phyloP scores from a whole-genome alignment of 2,113 vertebrate genomes.

The Toxostoma redivivum region DNA sequence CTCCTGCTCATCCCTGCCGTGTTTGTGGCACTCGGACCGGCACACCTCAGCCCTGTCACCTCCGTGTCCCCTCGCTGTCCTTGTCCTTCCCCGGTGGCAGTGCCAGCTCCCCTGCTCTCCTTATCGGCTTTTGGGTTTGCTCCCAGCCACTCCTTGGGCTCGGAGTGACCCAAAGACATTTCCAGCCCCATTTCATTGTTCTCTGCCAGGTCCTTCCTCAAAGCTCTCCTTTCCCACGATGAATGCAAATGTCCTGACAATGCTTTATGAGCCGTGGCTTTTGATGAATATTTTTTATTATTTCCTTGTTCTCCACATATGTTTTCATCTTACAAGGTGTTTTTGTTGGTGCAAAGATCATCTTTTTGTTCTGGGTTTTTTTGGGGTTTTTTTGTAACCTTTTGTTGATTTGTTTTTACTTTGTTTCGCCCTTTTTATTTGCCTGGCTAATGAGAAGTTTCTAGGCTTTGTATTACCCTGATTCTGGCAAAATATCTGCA shows the following conservation, averaged over 20 bases:
- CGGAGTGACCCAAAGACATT: neutral
- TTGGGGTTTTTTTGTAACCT: neutral
- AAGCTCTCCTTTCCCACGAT: neutral
- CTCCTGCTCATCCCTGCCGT: accelerated
- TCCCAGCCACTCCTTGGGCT: neutral
- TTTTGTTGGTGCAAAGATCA: neutral
- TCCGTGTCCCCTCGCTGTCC: neutral
- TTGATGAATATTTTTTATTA: neutral
- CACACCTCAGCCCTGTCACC: neutral
- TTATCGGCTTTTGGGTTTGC: neutral
- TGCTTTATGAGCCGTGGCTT: neutral
- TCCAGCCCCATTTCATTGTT: neutral
- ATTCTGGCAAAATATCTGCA: neutral
- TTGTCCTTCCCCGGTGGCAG: neutral
- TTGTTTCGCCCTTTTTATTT: neutral
- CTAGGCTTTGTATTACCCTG: neutral
- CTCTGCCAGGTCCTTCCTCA: neutral
- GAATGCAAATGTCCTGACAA: neutral
- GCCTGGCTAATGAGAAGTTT: neutral
- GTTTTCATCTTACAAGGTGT: neutral
- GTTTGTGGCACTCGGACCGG: neutral
- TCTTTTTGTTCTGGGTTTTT: neutral
- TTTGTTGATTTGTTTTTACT: neutral
- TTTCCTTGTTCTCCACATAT: neutral
- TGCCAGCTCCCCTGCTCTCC: neutral